Conservation (phyloP, 2,888 invertebrate species). For the Acanthosepion pharaonis region DNA sequence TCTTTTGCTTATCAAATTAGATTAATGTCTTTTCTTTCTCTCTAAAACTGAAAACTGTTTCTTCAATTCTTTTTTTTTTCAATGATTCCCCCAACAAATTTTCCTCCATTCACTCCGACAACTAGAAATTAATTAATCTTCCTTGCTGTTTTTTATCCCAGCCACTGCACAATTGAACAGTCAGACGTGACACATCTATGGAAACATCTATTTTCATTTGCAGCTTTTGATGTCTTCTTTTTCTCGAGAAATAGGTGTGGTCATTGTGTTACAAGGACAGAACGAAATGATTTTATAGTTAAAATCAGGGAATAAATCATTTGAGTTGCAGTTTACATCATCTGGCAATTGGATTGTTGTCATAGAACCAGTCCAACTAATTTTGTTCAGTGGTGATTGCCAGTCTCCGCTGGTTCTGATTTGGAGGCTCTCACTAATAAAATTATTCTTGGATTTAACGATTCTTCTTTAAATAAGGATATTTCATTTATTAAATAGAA, state of each 20-base stretch:
- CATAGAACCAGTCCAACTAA: neutral
- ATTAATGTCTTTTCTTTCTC: too few species aligned
- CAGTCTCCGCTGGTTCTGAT: too few species aligned
- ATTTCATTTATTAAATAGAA: too few species aligned
- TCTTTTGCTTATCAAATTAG: too few species aligned
- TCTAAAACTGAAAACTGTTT: neutral
- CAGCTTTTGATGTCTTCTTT: neutral
- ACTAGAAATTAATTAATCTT: neutral
- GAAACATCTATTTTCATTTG: neutral
- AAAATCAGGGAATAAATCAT: neutral
- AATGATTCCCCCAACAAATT: neutral
- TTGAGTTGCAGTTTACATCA: neutral
- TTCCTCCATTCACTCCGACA: neutral
- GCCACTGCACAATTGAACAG: neutral
- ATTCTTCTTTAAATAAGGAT: too few species aligned
- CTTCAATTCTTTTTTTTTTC: neutral
- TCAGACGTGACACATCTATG: conserved; percentile 11
- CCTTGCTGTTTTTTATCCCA: neutral
- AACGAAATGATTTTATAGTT: neutral
- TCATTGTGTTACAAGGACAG: neutral
- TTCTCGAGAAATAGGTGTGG: neutral
- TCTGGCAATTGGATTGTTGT: neutral
- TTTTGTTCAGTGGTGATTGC: neutral
- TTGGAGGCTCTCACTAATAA: too few species aligned
- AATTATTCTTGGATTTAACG: too few species aligned